Evolutionary conservation across 2,888 invertebrate genomes (phyloP).

Genomic region (Plagodis dolabraria): DNA sequence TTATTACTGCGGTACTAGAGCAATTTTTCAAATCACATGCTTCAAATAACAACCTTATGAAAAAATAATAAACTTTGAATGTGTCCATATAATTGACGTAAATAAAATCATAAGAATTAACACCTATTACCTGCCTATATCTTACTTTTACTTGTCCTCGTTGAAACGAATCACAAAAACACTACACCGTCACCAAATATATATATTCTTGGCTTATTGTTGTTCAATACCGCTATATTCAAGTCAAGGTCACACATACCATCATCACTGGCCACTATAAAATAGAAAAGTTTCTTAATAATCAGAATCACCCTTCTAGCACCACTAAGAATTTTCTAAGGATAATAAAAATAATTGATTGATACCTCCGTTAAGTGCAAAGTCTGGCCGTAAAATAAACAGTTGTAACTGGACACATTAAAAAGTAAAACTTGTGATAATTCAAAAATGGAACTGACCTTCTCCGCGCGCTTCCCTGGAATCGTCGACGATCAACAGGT

Average conservation of each 20-base stretch:
- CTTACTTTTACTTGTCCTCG: too few relatives aligned
- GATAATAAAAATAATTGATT: not conserved
- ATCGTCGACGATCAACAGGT: conserved; percentile 82
- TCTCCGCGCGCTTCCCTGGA: conserved; percentile 71
- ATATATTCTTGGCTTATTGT: too few relatives aligned
- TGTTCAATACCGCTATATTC: too few relatives aligned
- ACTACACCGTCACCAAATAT: not conserved
- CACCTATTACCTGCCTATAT: too few relatives aligned
- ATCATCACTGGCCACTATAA: conserved; percentile 1
- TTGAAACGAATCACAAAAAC: not conserved
- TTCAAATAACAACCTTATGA: too few relatives aligned
- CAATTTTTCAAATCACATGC: too few relatives aligned
- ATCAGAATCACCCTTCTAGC: not conserved
- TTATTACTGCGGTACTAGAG: too few relatives aligned
- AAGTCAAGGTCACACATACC: not conserved
- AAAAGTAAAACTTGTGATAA: not conserved
- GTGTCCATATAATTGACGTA: too few relatives aligned
- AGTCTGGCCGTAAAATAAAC: not conserved
- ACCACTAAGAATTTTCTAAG: not conserved
- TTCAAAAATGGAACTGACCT: conserved; percentile 57
- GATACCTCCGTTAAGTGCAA: not conserved
- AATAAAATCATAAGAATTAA: too few relatives aligned
- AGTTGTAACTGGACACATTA: not conserved
- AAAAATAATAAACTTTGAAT: too few relatives aligned
- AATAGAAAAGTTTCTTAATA: not conserved